Base-by-base conservation (phyloP, 2,797 vertebrate genomes). In the Ctenochaetus hawaiiensis region DNA sequence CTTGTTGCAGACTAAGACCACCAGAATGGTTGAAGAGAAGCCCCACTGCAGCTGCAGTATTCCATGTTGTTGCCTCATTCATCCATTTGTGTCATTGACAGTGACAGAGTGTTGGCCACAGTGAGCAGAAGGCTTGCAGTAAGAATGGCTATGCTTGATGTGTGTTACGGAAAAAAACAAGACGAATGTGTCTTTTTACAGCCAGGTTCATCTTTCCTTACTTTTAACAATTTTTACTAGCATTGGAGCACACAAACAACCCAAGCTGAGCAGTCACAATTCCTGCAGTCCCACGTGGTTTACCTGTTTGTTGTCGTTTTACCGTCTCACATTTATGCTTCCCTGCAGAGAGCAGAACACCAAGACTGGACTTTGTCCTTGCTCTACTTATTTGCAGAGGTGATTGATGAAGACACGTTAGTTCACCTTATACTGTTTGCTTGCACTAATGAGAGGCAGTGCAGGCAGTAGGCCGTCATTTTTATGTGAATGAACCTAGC, bases 401-500 rank as follows among this genome's bases (percentile, higher is more conserved):
- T 72, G 34, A 76, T 10, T 22, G 65, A 66, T 56, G 3, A 52
- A 26, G 59, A 67, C 64, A 16, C 2, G 18, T 65, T 53, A 12
- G 30, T 59, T 59, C 8, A 4, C 65, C 54, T 67, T 54, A 3
- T 61, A 59, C 63, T 56, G 43, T 62, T 77, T 41, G 18, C 57
- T 53, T 20, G 57, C 22, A 26, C 48, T 82, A 62, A 76, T 81
- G 57, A 84, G 58, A 73, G 26, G 34, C 2, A 14, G 18, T 41
- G 52, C 51, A 72, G 70, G 53, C 63, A 41, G 78, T 44, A 34
- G 72, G 53, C 52, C 62, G 30, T 66, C 56, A 61, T 76, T 37
- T 79, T 56, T 75, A 49, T 26, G 51, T 30, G 83, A 52, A 52
- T 70, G 62, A 65, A 62, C 20, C 53, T 56, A 10, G 48, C 67